Base-by-base conservation (phyloP, 2,888 invertebrate species). In the Microctonus aethiopoides region DNA sequence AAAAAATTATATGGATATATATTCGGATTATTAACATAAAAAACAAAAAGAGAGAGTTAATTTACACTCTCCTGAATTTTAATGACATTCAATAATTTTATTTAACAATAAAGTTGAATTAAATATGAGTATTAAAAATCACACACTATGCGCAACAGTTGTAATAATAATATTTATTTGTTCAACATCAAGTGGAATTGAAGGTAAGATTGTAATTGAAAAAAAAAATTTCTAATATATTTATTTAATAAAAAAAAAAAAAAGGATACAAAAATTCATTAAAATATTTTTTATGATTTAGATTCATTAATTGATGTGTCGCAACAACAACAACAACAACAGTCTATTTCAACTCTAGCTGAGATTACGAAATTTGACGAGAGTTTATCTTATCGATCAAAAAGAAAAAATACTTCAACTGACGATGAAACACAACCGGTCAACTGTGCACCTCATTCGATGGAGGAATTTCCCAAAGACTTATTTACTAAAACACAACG, bases 401-500 rank as follows among this genome's bases (percentile, higher is more conserved):
- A 10, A 32, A 22, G 34, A 39, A 26, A 62, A 24, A 59, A n/a
- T 59, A 59, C 34, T 34, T 11, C 7, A 11, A n/a, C 54, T 51
- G 4, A 26, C 11, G 13, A 67, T 13, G 26, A 54, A 36, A 46
- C 9, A 41, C 11, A 57, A 7, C 36, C 61, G 16, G 62, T 22
- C 1, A 77, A 78, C 10, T 86, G 86, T 64, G 70, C 79, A 20
- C 57, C 73, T 0, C 81, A 79, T 60, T 90, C 91, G 0, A 81
- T 88, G 7, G 88, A 89, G 0, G 91, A 91, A 75, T 92, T 92
- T 76, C 92, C 92, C 0, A 78, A 83, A 0, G 86, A 89, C 64
- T 74, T 91, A 67, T 89, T 94, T 87, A 88, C 89, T 82, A 89
- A 90, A 34, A 87, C 91, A 0, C 90, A 94, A 81, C 87, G 94